Conservation (phyloP, 2,113 vertebrate species). For the Puffinus mauretanicus region DNA sequence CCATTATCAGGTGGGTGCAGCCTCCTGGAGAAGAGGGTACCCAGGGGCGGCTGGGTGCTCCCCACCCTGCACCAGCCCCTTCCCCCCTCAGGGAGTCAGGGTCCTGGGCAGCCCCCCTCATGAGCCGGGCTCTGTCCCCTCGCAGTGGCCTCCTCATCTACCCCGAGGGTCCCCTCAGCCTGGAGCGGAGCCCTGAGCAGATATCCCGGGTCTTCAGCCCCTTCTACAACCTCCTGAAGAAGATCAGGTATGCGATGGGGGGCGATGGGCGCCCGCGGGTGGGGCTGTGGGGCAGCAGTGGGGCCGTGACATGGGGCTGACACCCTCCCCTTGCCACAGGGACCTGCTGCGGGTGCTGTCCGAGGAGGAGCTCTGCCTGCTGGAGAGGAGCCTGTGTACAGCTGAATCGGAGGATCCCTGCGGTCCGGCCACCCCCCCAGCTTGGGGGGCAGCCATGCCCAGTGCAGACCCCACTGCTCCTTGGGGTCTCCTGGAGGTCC, state of each 20-base stretch:
- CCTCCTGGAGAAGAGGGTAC: not conserved
- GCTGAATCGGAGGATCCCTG: slow-evolving; percentile 36
- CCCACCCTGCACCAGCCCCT: not conserved
- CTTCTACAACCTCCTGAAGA: slow-evolving; percentile 70
- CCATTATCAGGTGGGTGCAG: slow-evolving; percentile 73
- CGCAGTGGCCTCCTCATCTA: slow-evolving; percentile 76
- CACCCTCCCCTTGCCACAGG: not conserved
- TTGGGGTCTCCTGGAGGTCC: not conserved
- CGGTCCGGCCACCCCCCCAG: fast-evolving
- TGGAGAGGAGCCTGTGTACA: slow-evolving; percentile 72
- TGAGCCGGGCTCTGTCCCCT: not conserved
- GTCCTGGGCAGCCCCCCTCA: not conserved
- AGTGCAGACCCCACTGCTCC: not conserved
- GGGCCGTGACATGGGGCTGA: not conserved
- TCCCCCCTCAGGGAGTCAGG: not conserved
- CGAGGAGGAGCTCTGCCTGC: slow-evolving; percentile 58
- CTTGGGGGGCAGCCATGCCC: not conserved
- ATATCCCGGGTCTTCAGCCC: slow-evolving; percentile 76
- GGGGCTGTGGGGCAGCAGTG: not conserved
- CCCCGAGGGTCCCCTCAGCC: slow-evolving; percentile 74
- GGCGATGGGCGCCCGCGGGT: fast-evolving
- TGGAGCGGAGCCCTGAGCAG: slow-evolving; percentile 66
- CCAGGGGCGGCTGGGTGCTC: not conserved
- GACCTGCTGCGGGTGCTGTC: slow-evolving; percentile 71
- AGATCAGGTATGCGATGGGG: slow-evolving; percentile 62